phyloP scores from a whole-genome alignment of 2,888 invertebrate genomes.

The Orchesellides sinensis region DNA sequence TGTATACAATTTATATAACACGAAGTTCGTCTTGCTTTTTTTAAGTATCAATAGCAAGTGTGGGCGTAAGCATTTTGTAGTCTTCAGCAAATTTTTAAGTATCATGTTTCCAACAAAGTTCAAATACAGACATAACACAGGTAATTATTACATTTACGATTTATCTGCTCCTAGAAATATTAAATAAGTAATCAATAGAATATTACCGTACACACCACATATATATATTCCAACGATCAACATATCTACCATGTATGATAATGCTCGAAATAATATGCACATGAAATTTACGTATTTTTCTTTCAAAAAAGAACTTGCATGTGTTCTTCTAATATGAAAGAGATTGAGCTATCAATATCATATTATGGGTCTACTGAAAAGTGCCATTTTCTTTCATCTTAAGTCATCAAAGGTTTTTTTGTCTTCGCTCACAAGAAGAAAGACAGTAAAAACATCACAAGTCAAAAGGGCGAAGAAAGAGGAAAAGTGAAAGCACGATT shows the following conservation, averaged over 20 bases:
- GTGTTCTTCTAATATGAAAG: conserved; percentile 16
- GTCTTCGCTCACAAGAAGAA: conserved; percentile 63
- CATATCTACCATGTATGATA: not conserved
- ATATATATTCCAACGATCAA: not conserved
- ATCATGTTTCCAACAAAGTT: too few relatives aligned
- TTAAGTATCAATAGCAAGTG: too few relatives aligned
- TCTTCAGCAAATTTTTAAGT: too few relatives aligned
- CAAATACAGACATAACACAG: not conserved
- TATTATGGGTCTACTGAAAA: conserved; percentile 66
- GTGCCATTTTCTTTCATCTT: conserved; percentile 72
- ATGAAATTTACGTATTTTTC: not conserved
- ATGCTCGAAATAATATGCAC: too few relatives aligned
- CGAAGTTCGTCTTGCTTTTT: too few relatives aligned
- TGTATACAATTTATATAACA: too few relatives aligned
- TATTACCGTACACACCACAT: not conserved
- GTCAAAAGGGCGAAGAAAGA: conserved; percentile 63
- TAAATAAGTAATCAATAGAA: too few relatives aligned
- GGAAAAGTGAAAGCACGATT: conserved; percentile 53
- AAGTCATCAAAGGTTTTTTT: conserved; percentile 71
- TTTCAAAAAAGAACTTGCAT: not conserved
- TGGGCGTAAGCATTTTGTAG: too few relatives aligned
- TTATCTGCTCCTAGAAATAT: not conserved
- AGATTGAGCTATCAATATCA: conserved; percentile 72
- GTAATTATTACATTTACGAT: not conserved
- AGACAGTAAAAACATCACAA: conserved; percentile 67